Percentiles rank a stretch among this genome's conserved stretches.
Conservation (phyloP, 23 tunicate genomes). For the Trididemnum clinides region DNA sequence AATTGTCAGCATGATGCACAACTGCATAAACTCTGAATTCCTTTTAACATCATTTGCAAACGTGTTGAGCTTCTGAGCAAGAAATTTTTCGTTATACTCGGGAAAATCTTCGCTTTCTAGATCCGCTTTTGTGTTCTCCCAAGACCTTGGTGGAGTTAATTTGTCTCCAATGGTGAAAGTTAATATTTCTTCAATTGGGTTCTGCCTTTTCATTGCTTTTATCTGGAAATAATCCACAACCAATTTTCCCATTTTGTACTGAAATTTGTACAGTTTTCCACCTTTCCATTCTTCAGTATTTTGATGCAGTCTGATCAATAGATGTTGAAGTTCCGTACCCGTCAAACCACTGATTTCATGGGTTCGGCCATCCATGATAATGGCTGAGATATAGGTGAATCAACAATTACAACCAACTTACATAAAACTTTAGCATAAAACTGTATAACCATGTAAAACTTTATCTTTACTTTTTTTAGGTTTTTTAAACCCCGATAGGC, state of each 20-base stretch:
- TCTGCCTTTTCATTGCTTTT: conserved; percentile 19
- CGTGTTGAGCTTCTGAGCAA: neutral
- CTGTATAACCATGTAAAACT: too few species aligned
- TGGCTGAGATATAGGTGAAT: neutral
- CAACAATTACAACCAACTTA: too few species aligned
- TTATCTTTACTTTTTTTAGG: too few species aligned
- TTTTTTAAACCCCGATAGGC: too few species aligned
- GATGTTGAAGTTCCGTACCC: neutral
- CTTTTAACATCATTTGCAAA: neutral
- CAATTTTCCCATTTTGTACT: neutral
- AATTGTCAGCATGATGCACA: neutral
- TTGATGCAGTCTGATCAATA: neutral
- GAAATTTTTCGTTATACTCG: neutral
- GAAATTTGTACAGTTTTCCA: neutral
- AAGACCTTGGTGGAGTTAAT: neutral
- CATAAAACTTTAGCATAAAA: too few species aligned
- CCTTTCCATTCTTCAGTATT: neutral
- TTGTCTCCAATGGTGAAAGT: neutral
- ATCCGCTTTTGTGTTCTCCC: neutral
- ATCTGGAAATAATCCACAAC: neutral
- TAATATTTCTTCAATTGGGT: neutral
- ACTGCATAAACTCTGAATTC: neutral
- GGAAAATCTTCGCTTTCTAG: neutral
- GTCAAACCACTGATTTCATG: neutral
- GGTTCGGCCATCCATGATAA: neutral